Conservation (phyloP, 2,113 vertebrate species). For the Prolemur simus region DNA sequence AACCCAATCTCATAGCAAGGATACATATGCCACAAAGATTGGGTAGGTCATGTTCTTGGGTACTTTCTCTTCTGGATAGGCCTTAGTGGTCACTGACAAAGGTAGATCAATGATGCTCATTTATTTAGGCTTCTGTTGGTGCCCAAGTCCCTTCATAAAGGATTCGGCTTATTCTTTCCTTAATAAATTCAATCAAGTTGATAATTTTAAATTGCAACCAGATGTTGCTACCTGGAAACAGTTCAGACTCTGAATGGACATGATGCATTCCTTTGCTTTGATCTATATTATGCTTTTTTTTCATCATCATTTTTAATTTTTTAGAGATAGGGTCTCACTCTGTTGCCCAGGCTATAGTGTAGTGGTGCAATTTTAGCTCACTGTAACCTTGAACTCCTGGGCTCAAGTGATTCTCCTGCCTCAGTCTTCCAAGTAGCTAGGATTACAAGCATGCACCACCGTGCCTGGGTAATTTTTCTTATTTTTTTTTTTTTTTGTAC, state of each 20-base stretch:
- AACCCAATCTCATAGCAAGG: background rate
- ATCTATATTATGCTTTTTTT: no score
- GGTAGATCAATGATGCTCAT: background rate
- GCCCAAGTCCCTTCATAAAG: background rate
- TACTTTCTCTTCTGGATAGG: background rate
- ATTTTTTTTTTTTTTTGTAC: no score
- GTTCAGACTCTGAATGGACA: background rate
- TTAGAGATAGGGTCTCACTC: no score
- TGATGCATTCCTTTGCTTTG: background rate
- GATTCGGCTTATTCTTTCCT: background rate
- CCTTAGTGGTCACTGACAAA: background rate
- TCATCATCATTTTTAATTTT: no score
- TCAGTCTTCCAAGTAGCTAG: no score
- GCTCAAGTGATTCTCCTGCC: no score
- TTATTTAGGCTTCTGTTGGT: background rate
- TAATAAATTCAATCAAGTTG: background rate
- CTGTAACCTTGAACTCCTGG: no score
- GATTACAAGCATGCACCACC: no score
- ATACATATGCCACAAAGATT: background rate
- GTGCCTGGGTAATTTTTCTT: no score
- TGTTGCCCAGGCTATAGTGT: no score
- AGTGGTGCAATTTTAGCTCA: no score
- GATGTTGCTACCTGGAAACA: background rate
- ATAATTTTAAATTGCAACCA: background rate
- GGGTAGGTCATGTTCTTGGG: background rate